phyloP scores from a whole-genome alignment of 1,140 invertebrate genomes.

The Trachymyrmex septentrionalis region DNA sequence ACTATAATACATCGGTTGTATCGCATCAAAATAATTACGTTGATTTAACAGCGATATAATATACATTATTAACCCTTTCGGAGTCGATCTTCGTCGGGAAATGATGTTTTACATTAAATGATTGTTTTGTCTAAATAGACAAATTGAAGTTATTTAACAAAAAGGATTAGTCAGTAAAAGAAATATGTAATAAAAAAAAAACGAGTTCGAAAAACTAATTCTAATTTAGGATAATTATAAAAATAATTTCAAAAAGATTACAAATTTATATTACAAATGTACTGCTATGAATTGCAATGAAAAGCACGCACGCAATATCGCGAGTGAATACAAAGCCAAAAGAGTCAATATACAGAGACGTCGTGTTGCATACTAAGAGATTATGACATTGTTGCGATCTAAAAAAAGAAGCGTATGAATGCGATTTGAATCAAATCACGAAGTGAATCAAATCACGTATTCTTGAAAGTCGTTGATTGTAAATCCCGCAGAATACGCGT shows the following conservation, averaged over 20 bases:
- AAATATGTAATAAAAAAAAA: not conserved
- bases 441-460: not conserved
- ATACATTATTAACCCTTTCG: conserved; percentile 38
- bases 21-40: conserved; percentile 16
- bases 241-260: conserved; percentile 1
- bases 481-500: not conserved
- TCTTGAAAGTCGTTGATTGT: conserved; percentile 1
- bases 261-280: not conserved
- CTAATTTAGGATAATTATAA: not conserved
- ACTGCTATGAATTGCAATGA: not conserved
- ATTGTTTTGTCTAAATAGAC: not conserved
- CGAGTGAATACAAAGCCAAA: not conserved
- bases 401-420: not conserved
- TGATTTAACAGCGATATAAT: not conserved
- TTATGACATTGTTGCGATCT: not conserved
- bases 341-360: conserved; percentile 4
- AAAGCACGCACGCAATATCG: not conserved
- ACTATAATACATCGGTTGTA: not conserved
- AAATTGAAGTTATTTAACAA: not conserved
- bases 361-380: not conserved
- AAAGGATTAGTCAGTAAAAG: not conserved
- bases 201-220: not conserved
- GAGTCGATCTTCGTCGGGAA: not conserved
- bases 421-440: not conserved
- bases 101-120: not conserved